Evolutionary conservation across 2,888 invertebrate species (phyloP), one percentile per base, ranked within the genome.

Genomic region (Spodoptera picta): DNA sequence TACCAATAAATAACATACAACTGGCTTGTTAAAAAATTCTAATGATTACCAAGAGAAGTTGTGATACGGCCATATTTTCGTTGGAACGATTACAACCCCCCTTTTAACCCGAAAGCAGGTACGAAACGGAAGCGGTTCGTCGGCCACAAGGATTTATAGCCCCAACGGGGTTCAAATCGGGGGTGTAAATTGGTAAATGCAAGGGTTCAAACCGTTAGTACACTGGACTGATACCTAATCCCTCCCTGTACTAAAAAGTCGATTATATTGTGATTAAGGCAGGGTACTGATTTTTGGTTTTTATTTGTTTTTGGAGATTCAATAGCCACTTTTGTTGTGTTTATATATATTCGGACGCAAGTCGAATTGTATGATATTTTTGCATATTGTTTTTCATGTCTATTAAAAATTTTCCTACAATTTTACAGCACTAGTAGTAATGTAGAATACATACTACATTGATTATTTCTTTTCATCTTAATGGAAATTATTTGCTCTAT

Each of bases 111-210:
- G 6, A 76, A 92, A 89, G 88, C 89, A 87, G 87, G 86, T 84
- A 83, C 79, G 74, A 72, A 82, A 83, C 91, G 93, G 94, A 94
- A 92, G 89, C 87, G 87, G 87, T 88, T 90, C 87, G 93, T 90
- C 90, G 88, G 92, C 90, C 90, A 88, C 85, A 86, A 79, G 76
- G 81, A 86, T 86, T 86, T 86, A 85, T 82, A 77, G 79, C 81
- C 88, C 81, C 73, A 55, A 52, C 65, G 77, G 80, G 86, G 75
- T 74, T 75, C 66, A 69, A 80, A 77, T 73, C 74, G 77, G 82
- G 83, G 83, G 84, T 83, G 86, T 81, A 82, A 84, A 85, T 82
- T 81, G 83, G 82, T 81, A 82, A 85, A 83, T 80, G 81, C 79
- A 79, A 76, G 82, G 83, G 79, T 74, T 68, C 65, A 52, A 65